Evolutionary conservation across 2,888 invertebrate species (phyloP), one percentile per base, ranked within the genome.

Genomic region (Campoplex capitator): DNA sequence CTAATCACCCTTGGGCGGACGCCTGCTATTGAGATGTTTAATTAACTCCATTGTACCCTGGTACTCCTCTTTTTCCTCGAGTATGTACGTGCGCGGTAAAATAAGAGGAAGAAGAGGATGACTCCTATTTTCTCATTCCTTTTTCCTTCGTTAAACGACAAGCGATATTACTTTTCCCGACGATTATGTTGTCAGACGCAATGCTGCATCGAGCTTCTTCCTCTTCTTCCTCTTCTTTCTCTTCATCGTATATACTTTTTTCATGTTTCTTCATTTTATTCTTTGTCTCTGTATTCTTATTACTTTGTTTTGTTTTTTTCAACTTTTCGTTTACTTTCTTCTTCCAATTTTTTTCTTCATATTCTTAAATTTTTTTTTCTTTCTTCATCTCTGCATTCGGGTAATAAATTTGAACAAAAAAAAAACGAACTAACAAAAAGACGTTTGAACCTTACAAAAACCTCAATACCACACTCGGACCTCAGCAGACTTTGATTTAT

Each of bases 21-120:
- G 92, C 91, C 93, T 93, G 93, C 93, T 92, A 93, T 93, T 93
- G 92, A 93, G 93, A 93, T 92, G 92, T 93, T 93, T 93, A 93
- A 94, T 94, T 93, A 93, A 93, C 93, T 93, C 92, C 90, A 92
- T 92, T 92, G 92, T 91, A 88, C 16, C 88, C 42, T 32, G 70
- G 78, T 76, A 56, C 62, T 74, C 77, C 76, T 83, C 84, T 85
- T 84, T 87, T 88, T 84, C 76, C 76, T 84, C 62, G 75, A 77
- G 71, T 32, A 78, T 51, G n/a, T 75, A 42, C 58, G 28, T 42
- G 11, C 38, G 74, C 38, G 23, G 35, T n/a, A n/a, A 16, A 78
- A 38, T 35, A 28, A 80, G 42, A 73, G 48, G 51, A 74, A 42
- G 54, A 65, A 45, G 75, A 76, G 83, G 84, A 84, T 76, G 68